A percentile compares a stretch with the other conserved stretches of the same genome.
These are phyloP conservation scores for Tryphoninae sp. DNA, from an alignment of 2,888 invertebrate species.

Conservation along the genomic window DNA sequence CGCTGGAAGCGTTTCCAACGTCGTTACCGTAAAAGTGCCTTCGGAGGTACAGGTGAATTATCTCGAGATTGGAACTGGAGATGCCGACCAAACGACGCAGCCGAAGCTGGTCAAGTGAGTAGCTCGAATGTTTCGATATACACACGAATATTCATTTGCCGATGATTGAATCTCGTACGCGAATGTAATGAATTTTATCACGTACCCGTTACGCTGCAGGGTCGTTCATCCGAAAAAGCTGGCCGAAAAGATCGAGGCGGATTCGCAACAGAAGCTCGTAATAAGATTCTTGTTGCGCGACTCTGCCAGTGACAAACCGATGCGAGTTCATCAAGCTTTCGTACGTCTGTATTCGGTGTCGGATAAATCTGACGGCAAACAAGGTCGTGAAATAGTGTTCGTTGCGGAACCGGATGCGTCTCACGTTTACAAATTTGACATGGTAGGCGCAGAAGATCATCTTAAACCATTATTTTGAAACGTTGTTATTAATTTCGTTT, in stretches of 20 bases:
- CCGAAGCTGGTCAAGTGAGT: slow-evolving; percentile 87
- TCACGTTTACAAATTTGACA: slow-evolving; percentile 93
- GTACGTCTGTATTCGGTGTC: slow-evolving; percentile 86
- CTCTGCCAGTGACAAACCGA: slow-evolving; percentile 85
- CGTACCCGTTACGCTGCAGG: slow-evolving; percentile 80
- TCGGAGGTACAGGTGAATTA: slow-evolving; percentile 89
- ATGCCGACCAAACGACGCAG: slow-evolving; percentile 94
- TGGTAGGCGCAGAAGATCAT: slow-evolving; percentile 84
- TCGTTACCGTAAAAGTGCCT: slow-evolving; percentile 86
- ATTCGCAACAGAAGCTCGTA: slow-evolving; percentile 93
- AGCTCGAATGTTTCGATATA: slow-evolving; percentile 2
- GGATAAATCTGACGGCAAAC: slow-evolving; percentile 77
- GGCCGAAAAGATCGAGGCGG: slow-evolving; percentile 88
- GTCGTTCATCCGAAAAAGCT: slow-evolving; percentile 89
- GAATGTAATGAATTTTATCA: background rate
- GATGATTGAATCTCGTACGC: background rate
- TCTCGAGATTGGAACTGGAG: slow-evolving; percentile 93
- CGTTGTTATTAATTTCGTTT: background rate
- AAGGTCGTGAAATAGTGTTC: slow-evolving; percentile 93
- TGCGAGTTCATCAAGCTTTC: slow-evolving; percentile 93
- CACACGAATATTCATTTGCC: background rate
- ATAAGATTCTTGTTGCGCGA: slow-evolving; percentile 91
- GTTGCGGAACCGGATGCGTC: slow-evolving; percentile 93
- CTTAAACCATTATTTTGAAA: background rate
- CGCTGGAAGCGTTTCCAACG: slow-evolving; percentile 85